phyloP scores from a whole-genome alignment of 2,888 invertebrate species.

The Oithona nana region DNA sequence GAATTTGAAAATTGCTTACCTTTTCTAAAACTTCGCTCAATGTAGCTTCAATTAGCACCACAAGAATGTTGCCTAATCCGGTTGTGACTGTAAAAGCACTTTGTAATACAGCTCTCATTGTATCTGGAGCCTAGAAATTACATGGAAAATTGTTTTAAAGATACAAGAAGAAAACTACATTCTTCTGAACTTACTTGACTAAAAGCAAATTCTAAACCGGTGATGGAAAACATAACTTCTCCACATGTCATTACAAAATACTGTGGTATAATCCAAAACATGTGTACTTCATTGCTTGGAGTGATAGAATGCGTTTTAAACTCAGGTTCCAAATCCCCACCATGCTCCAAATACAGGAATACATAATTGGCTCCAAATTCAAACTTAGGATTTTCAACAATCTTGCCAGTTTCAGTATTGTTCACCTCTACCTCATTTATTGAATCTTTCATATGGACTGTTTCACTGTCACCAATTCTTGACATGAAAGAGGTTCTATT shows the following conservation, averaged over 20 bases:
- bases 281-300: constrained; percentile 50
- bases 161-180: not conserved
- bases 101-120: constrained; percentile 84
- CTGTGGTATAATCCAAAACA: constrained; percentile 74
- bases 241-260: constrained; percentile 79
- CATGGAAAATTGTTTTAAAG: no score
- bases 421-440: no score
- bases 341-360: no score
- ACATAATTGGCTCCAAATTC: no score
- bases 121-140: constrained; percentile 48
- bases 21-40: constrained; percentile 46
- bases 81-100: constrained; percentile 82
- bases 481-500: no score
- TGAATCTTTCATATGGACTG: no score
- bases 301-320: no score
- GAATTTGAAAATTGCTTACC: constrained; percentile 33
- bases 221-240: constrained; percentile 89
- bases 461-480: no score
- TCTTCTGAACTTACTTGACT: constrained; percentile 42
- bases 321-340: no score
- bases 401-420: no score
- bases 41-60: constrained; percentile 61
- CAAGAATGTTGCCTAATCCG: constrained; percentile 79
- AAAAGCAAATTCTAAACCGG: constrained; percentile 86
- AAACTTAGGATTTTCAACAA: no score